Evolutionary conservation across 2,113 vertebrate genomes (phyloP).

Genomic region (Dicerorhinus sumatrensis): DNA sequence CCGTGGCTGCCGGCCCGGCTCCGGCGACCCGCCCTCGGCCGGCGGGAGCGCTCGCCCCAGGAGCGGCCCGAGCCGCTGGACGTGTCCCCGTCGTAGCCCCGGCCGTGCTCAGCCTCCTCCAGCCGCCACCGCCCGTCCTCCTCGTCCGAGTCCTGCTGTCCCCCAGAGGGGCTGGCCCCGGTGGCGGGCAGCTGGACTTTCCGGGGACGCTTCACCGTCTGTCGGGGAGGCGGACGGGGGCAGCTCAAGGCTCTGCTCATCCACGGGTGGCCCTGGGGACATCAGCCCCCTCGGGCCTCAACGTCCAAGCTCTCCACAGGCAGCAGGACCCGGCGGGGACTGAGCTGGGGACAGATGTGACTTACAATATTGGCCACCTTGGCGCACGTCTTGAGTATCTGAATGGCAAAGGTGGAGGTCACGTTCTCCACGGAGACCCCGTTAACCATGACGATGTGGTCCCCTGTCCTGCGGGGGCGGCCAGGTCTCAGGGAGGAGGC

Average conservation of each 20-base stretch:
- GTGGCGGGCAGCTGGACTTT: conserved; percentile 90
- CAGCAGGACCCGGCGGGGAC: background rate
- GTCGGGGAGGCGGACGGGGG: background rate
- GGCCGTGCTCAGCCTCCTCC: conserved; percentile 81
- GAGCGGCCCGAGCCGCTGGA: conserved; percentile 88
- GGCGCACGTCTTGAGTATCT: conserved; percentile 93
- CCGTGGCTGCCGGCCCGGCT: conserved; percentile 78
- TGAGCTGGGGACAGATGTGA: background rate
- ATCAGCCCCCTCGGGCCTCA: background rate
- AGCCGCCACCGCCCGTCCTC: background rate
- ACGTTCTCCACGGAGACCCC: conserved; percentile 95
- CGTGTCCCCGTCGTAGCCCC: conserved; percentile 89
- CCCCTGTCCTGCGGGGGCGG: conserved; percentile 88
- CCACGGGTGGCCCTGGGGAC: background rate
- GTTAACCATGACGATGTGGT: conserved; percentile 97
- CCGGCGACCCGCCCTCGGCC: conserved; percentile 64
- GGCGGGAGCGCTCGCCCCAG: background rate
- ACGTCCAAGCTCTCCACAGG: background rate
- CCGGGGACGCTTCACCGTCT: conserved; percentile 95
- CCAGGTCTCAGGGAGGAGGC: background rate
- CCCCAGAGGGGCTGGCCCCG: conserved; percentile 66
- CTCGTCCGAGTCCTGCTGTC: background rate
- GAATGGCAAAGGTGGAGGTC: conserved; percentile 92
- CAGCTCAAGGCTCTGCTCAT: fast-evolving
- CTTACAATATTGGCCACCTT: conserved; percentile 94